Evolutionary conservation across 2,113 vertebrate species (phyloP), one percentile per base, ranked within the genome.

Genomic region (Cercocebus atys): DNA sequence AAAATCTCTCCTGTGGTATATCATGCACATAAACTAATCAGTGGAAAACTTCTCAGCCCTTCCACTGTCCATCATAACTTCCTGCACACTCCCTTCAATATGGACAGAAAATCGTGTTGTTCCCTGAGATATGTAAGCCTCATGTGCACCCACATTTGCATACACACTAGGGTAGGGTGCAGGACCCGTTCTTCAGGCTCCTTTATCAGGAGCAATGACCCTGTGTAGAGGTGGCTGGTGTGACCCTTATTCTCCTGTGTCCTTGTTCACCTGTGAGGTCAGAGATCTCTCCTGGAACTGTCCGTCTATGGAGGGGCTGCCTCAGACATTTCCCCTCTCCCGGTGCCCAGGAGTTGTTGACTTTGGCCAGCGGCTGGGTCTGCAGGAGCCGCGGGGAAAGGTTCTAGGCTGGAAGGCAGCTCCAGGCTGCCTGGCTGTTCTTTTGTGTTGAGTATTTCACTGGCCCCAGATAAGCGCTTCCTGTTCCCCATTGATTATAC

Each of bases 401-500:
- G 52, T 76, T 84, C 75, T 40, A 57, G 61, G 1, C 59, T 23
- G 22, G 88, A 86, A 96, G 81, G 91, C 86, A 30, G 89, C 86
- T 87, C 73, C 66, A 13, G 47, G 90, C 93, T 52, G 79, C 82
- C 78, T 57, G 92, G 84, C 96, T 85, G 43, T 91, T 96, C 94
- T 94, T 94, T 91, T 97, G 89, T 91, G 73, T 66, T 89, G 90
- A 94, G 95, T 95, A 25, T 94, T 96, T 96, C 76, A 87, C 91
- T 96, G 96, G 92, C 81, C 95, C 76, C 16, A 80, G 98, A 98
- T 98, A 97, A 97, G 94, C 82, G 8, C 93, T 98, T 98, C 98
- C 98, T 97, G 96, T 97, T 91, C 97, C 88, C 97, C 94, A 94
- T 93, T 98, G 98, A 98, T 90, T 97, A 82, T 85, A 92, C 97